Percentiles rank a stretch among this genome's conserved stretches.
Conservation (phyloP, 2,797 vertebrate genomes). For the Acanthurus leucopareius region DNA sequence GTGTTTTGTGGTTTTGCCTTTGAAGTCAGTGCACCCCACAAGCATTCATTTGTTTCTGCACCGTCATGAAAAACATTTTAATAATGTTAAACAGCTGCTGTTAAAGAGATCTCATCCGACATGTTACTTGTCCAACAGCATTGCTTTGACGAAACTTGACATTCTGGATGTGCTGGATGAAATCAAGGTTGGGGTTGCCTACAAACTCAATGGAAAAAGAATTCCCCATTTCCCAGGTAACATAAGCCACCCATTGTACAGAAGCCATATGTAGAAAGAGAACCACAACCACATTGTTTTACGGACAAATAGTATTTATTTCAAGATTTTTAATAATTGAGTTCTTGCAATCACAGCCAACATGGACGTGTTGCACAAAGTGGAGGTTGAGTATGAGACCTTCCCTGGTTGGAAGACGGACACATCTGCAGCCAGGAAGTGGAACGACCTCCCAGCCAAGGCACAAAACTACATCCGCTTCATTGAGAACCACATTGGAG, state of each 20-base stretch:
- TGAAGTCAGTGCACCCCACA: neutral
- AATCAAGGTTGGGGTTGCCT: slow-evolving; percentile 96
- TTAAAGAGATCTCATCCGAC: neutral
- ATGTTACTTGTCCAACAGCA: slow-evolving; percentile 79
- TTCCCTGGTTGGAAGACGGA: slow-evolving; percentile 97
- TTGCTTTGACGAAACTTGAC: slow-evolving; percentile 98
- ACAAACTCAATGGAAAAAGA: slow-evolving; percentile 95
- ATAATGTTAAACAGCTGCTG: neutral
- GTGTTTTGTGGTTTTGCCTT: slow-evolving; percentile 7
- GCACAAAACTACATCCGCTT: slow-evolving; percentile 98
- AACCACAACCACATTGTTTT: neutral
- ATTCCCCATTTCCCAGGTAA: slow-evolving; percentile 98
- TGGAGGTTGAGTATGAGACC: slow-evolving; percentile 97
- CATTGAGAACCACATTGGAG: slow-evolving; percentile 97
- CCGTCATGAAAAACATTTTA: neutral
- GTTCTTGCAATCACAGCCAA: slow-evolving; percentile 87
- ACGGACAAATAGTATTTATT: neutral
- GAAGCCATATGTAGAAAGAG: neutral
- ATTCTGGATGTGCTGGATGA: slow-evolving; percentile 96
- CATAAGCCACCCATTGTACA: neutral
- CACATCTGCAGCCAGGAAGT: slow-evolving; percentile 94
- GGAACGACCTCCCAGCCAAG: slow-evolving; percentile 95
- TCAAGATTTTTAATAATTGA: slow-evolving; percentile 3
- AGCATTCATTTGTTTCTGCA: neutral
- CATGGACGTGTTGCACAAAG: slow-evolving; percentile 96